Base-by-base conservation (phyloP, 2,888 invertebrate genomes). In the Petrolisthes manimaculis region DNA sequence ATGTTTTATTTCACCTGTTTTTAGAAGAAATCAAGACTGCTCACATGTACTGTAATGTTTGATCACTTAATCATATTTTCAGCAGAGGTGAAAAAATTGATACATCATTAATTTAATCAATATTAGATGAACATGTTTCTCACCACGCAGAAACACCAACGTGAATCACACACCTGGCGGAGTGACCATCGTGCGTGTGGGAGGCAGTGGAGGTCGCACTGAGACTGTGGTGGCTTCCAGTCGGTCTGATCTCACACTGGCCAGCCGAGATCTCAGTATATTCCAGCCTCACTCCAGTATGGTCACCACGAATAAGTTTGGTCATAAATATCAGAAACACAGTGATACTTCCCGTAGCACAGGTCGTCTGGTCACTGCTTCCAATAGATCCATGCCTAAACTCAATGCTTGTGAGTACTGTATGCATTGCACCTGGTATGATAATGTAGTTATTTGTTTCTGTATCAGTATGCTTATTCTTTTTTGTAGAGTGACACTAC, bases 131-230 rank as follows among this genome's bases (percentile, higher is more conserved):
- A 55, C 55, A 69, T 2, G 18, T 67, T 79, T 69, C 6, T 21
- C 37, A 24, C 54, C 53, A 53, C 82, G 4, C 83, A 90, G 90
- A 71, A 90, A 90, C 74, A 93, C 94, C 92, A 95, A 95, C 92
- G 95, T 96, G 71, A 95, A 95, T 92, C 95, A 95, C 90, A 96
- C 95, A 0, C 95, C 95, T 0, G 95, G 95, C 3, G 96, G 96
- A 5, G 96, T 96, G 6, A 97, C 96, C 0, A 96, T 96, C 89
- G 96, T 96, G 53, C 96, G 96, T 92, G 94, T 96, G 18, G 96
- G 96, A 77, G 95, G 95, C 71, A 91, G 92, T 61, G 91, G 91
- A 55, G 84, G 83, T 54, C 71, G 61, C 37, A 74, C 83, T 74
- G 86, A 69, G 54, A 74, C 83, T 0, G 80, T 86, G 56, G 83